Evolutionary conservation across 53 echinoderm and acorn worm species (phyloP), one percentile per base, ranked within the genome.

Genomic region (Stichopus horrens): DNA sequence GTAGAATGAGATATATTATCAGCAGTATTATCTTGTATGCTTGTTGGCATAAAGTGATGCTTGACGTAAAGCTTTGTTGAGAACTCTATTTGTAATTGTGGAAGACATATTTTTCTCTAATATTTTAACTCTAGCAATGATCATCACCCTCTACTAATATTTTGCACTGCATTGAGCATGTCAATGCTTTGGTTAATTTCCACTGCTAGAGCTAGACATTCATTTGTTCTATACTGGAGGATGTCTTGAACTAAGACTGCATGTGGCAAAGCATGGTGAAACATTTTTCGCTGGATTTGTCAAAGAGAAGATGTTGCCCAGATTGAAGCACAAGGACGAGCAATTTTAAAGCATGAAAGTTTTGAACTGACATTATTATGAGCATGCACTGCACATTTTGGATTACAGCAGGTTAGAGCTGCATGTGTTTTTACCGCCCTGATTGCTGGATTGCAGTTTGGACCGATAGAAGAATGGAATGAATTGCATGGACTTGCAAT

Each of bases 401-500:
- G 37, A 37, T 37, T 37, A 37, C 37, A 37, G 37, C 37, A 37
- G 37, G 37, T 37, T 63, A 63, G 63, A 63, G 63, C 16, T 63
- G 63, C 63, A 10, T 63, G 63, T 37, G 37, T 37, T 37, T 37
- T 37, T 37, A 37, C 37, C 37, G 37, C 37, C 37, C 63, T 63
- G 63, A 10, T 63, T 63, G 63, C 7, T 63, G 19, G 71, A 71
- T 16, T 13, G 18, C 71, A 71, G 14, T 71, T 71, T 16, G 37
- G 55, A 56, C 81, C 21, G 57, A 81, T 19, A 22, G 57, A 81
- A 81, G 56, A 7, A 81, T 81, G 81, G 81, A 56, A 20, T 56
- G n/a, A 58, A 21, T 0, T 6, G 85, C 63, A 66, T 85, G 85
- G 52, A 22, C 23, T 85, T 21, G 52, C 57, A 59, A 71, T 20